Evolutionary conservation across 2,113 vertebrate species (phyloP).

Genomic region (Saccopteryx leptura): DNA sequence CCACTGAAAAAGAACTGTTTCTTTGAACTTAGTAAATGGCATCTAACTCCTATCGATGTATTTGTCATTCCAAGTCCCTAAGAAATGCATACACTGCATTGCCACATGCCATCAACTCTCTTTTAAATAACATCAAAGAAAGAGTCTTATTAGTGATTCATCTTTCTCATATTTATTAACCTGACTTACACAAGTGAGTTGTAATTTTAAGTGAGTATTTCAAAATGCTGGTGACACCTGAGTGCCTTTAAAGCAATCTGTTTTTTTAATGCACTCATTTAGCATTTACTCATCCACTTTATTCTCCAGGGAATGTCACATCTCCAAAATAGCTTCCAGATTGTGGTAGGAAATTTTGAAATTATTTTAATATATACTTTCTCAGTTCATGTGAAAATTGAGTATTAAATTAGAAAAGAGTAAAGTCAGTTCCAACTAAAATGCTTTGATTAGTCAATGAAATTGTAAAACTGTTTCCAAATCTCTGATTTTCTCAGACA

Average conservation of each 20-base stretch:
- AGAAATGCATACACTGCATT: conserved; percentile 11
- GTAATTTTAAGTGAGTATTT: conserved; percentile 61
- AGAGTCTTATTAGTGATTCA: background rate
- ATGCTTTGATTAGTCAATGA: conserved; percentile 69
- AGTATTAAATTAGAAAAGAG: conserved; percentile 64
- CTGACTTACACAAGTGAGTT: conserved; percentile 20
- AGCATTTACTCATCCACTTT: conserved; percentile 57
- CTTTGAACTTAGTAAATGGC: background rate
- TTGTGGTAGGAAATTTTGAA: conserved; percentile 70
- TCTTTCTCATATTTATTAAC: conserved; percentile 55
- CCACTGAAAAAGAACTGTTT: conserved; percentile 14
- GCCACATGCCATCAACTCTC: background rate
- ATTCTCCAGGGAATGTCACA: conserved; percentile 65
- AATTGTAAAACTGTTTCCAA: conserved; percentile 54
- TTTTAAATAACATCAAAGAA: conserved; percentile 25
- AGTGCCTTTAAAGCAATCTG: conserved; percentile 46
- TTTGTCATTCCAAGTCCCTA: conserved; percentile 2
- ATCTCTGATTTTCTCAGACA: conserved; percentile 45
- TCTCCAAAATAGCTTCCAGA: conserved; percentile 77
- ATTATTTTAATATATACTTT: conserved; percentile 77
- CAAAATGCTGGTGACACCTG: background rate
- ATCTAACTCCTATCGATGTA: background rate
- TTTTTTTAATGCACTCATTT: conserved; percentile 57
- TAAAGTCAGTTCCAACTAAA: conserved; percentile 57
- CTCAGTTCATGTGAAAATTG: conserved; percentile 75